Conservation (phyloP, 2,113 vertebrate species). For the Litocranius walleri region DNA sequence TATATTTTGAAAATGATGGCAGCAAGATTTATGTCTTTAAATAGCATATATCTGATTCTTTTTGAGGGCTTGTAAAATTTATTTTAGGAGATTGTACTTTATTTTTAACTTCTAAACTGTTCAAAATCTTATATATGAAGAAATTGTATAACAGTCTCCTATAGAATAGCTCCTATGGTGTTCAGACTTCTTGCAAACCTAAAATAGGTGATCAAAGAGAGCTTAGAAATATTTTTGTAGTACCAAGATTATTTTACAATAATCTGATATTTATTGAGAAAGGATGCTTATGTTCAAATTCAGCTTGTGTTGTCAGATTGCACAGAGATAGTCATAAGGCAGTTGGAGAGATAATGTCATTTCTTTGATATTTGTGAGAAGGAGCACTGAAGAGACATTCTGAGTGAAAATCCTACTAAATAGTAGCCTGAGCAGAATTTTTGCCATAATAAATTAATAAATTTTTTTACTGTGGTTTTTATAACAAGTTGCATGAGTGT, state of each 20-base stretch:
- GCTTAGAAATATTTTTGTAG: background rate
- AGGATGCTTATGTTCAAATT: background rate
- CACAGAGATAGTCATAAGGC: background rate
- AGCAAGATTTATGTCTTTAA: background rate
- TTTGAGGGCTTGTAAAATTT: background rate
- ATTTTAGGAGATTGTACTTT: background rate
- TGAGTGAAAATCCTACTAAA: background rate
- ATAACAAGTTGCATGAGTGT: background rate
- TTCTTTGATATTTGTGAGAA: background rate
- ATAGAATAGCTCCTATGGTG: background rate
- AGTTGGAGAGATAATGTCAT: background rate
- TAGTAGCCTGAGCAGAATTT: background rate
- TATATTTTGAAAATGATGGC: conserved; percentile 3
- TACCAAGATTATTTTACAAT: background rate
- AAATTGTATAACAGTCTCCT: background rate
- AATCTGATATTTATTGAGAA: background rate
- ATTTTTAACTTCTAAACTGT: background rate
- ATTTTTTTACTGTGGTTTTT: background rate
- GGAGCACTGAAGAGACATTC: background rate
- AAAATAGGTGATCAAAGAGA: background rate
- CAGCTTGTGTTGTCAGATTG: background rate
- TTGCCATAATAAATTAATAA: background rate
- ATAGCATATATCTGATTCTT: background rate
- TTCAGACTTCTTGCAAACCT: background rate
- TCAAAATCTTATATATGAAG: background rate